These are phyloP conservation scores for Cavia porcellus DNA, from an alignment of 2,113 vertebrate species.

Conservation along the genomic window DNA sequence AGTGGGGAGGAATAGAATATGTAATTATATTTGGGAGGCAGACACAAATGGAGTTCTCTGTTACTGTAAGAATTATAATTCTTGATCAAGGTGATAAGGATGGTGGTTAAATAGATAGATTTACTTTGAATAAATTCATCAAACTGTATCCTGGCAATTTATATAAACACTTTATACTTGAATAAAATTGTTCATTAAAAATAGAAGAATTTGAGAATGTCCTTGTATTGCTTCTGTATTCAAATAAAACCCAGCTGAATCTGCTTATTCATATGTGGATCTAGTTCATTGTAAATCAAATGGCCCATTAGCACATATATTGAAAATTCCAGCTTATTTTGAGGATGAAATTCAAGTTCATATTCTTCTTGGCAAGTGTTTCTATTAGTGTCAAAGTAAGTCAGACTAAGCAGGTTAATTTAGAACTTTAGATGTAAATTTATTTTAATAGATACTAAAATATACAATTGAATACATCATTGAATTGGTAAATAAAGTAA, in stretches of 20 bases:
- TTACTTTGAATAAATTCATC: background rate
- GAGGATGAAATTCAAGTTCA: background rate
- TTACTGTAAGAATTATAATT: background rate
- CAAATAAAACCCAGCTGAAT: background rate
- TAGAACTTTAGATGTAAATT: conserved; percentile 22
- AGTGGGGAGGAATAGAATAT: background rate
- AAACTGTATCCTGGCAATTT: background rate
- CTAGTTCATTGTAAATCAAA: background rate
- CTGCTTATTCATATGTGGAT: background rate
- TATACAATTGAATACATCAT: background rate
- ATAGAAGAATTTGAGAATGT: background rate
- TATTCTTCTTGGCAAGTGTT: conserved; percentile 4
- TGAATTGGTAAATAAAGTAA: background rate
- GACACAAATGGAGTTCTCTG: background rate
- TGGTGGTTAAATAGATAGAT: background rate
- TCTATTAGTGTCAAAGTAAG: conserved; percentile 4
- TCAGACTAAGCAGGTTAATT: conserved; percentile 14
- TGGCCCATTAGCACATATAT: background rate
- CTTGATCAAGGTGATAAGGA: background rate
- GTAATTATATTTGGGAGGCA: background rate
- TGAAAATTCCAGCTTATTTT: conserved; percentile 43
- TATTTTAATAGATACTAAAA: conserved; percentile 29
- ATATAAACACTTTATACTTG: background rate
- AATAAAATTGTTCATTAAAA: background rate
- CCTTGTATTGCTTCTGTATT: background rate